These are phyloP conservation scores for Penelope pileata DNA, from an alignment of 2,113 vertebrate genomes.

Conservation along the genomic window DNA sequence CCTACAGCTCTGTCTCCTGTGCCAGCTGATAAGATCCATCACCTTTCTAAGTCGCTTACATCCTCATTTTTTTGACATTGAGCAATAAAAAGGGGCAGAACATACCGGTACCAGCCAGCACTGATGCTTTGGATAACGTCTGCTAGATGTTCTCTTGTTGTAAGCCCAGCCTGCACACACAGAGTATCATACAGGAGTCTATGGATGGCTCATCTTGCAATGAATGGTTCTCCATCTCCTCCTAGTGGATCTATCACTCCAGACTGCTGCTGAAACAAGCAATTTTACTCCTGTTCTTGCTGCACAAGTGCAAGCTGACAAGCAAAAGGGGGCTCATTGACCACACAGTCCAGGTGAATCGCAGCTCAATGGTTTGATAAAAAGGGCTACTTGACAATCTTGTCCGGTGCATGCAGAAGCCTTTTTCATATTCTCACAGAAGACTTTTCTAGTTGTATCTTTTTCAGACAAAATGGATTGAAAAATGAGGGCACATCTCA, in stretches of 20 bases:
- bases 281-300: not conserved
- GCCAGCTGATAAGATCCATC: not conserved
- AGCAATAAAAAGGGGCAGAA: not conserved
- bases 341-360: not conserved
- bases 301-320: not conserved
- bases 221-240: not conserved
- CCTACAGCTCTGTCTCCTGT: not conserved
- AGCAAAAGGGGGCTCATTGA: not conserved
- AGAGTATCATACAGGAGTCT: not conserved
- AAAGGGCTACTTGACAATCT: not conserved
- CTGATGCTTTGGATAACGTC: not conserved
- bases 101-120: not conserved
- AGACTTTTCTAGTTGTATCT: not conserved
- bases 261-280: not conserved
- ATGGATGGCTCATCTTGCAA: not conserved
- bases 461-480: not conserved
- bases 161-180: not conserved
- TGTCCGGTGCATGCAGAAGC: not conserved
- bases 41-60: accelerated
- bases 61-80: not conserved
- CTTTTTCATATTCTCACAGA: not conserved
- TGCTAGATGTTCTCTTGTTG: not conserved
- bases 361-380: not conserved
- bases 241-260: not conserved
- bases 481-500: not conserved